Evolutionary conservation across 2,113 vertebrate genomes (phyloP).

Genomic region (Oriolus oriolus): DNA sequence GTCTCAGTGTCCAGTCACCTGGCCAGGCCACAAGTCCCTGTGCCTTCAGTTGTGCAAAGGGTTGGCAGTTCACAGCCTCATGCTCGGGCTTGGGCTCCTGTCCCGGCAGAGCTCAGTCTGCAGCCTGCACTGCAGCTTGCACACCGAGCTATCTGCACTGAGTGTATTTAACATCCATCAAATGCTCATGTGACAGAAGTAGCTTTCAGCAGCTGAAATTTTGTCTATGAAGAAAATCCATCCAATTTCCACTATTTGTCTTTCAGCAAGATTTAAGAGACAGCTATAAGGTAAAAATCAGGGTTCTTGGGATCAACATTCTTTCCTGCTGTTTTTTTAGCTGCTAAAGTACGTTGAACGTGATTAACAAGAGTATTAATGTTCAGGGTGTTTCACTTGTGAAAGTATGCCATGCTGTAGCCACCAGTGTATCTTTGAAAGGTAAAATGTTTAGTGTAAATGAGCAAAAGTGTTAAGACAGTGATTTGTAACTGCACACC

Average conservation of each 20-base stretch:
- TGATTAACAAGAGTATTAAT: neutral
- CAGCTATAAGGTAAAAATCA: neutral
- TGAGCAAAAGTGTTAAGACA: neutral
- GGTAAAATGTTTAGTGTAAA: neutral
- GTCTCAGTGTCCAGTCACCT: fast-evolving
- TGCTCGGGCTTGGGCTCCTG: fast-evolving
- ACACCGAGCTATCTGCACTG: neutral
- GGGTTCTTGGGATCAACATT: neutral
- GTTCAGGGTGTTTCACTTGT: neutral
- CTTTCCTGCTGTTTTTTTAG: neutral
- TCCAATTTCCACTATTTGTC: neutral
- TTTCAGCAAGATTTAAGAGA: neutral
- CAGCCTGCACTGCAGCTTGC: neutral
- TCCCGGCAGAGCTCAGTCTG: neutral
- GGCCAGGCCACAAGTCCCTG: neutral
- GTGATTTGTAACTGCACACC: neutral
- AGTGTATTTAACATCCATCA: neutral
- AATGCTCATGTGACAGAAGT: neutral
- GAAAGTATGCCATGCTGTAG: neutral
- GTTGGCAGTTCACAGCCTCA: fast-evolving
- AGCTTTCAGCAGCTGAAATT: neutral
- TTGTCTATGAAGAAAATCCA: neutral
- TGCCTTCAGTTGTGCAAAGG: neutral
- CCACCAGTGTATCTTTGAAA: neutral
- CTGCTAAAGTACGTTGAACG: neutral